Conservation (phyloP, 2,797 vertebrate genomes). For the Argyrosomus regius region DNA sequence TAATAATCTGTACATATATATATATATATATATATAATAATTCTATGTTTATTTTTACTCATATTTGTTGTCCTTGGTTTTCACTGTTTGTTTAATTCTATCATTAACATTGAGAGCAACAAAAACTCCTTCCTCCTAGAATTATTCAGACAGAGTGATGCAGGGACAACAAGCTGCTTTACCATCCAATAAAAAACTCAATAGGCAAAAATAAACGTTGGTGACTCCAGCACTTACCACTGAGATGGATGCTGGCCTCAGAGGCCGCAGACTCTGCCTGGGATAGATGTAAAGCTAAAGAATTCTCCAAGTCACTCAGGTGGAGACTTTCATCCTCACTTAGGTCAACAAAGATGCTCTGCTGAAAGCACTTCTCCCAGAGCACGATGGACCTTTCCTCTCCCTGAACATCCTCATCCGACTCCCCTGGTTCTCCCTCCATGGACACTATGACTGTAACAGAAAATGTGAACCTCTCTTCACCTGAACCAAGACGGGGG, state of each 20-base stretch:
- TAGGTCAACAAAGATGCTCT: constrained; percentile 85
- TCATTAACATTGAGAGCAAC: too few relatives aligned
- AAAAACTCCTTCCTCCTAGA: neutral
- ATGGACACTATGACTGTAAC: constrained; percentile 43
- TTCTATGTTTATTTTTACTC: too few relatives aligned
- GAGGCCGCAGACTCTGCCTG: constrained; percentile 73
- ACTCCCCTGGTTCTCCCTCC: constrained; percentile 69
- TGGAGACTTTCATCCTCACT: constrained; percentile 86
- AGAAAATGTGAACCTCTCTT: constrained; percentile 23
- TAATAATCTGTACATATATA: neutral
- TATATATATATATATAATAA: neutral
- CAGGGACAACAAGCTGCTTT: neutral
- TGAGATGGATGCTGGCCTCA: constrained; percentile 77
- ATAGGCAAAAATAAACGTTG: neutral
- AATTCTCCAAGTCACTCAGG: constrained; percentile 83
- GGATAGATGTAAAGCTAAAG: constrained; percentile 77
- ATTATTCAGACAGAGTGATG: neutral
- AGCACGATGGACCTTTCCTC: constrained; percentile 66
- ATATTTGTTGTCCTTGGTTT: too few relatives aligned
- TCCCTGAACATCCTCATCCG: constrained; percentile 59
- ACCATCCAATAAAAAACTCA: neutral
- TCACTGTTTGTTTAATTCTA: neutral
- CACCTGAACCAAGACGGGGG: constrained; percentile 34
- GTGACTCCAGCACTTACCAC: constrained; percentile 67
- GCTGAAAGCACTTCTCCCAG: constrained; percentile 84